Conservation (phyloP, 2,888 invertebrate species). For the Trichopria drosophilae region DNA sequence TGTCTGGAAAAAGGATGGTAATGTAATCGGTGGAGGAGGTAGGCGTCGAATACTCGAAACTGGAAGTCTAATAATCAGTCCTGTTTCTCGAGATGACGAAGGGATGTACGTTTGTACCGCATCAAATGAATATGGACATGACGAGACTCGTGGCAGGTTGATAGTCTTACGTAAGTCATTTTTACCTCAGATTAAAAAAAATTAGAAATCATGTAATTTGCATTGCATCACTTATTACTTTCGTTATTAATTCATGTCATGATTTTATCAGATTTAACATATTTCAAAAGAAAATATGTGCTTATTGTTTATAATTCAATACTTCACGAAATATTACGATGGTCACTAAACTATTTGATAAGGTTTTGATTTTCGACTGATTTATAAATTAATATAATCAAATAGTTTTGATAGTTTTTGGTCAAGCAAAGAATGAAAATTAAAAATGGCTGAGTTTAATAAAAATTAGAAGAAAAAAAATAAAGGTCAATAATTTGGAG, state of each 20-base stretch:
- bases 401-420: no score
- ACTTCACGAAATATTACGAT: no score
- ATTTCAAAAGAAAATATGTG: no score
- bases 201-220: conserved; percentile 1
- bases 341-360: no score
- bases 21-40: conserved; percentile 76
- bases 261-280: neutral
- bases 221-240: no score
- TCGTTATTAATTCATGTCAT: neutral
- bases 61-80: conserved; percentile 84
- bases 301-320: no score
- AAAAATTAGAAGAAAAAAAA: no score
- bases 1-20: conserved; percentile 87
- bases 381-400: no score
- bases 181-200: neutral
- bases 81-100: conserved; percentile 84
- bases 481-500: no score
- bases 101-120: conserved; percentile 86
- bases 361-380: no score
- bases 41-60: conserved; percentile 79
- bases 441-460: no score
- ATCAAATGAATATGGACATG: conserved; percentile 82
- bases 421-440: no score
- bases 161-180: conserved; percentile 76
- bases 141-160: conserved; percentile 79